phyloP scores from a whole-genome alignment of 2,113 vertebrate genomes.

The Python bivittatus region DNA sequence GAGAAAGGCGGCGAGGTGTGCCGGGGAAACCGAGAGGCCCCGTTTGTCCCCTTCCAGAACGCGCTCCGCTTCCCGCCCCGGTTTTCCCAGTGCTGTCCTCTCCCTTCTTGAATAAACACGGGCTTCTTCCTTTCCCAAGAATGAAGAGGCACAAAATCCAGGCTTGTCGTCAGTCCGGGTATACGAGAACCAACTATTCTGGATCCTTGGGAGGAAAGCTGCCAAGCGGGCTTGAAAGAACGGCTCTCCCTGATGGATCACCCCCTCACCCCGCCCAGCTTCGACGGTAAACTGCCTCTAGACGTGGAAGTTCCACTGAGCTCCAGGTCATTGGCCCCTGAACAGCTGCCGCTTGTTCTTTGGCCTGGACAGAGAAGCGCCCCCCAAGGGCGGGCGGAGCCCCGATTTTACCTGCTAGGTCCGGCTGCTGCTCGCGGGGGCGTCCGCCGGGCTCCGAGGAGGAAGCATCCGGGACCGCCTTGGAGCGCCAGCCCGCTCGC shows the following conservation, averaged over 20 bases:
- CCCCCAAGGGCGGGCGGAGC: not conserved
- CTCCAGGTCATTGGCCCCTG: not conserved
- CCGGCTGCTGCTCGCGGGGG: not conserved
- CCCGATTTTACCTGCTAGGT: not conserved
- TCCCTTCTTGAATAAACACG: not conserved
- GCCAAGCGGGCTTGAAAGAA: not conserved
- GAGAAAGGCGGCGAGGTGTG: not conserved
- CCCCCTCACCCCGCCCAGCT: not conserved
- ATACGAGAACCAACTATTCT: not conserved
- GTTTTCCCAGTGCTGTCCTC: too few species aligned
- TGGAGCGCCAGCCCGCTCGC: not conserved
- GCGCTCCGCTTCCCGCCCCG: too few species aligned
- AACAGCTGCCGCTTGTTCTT: not conserved
- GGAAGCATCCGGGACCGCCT: fast-evolving
- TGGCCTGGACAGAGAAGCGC: not conserved
- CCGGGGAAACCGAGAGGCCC: not conserved
- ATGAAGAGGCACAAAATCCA: not conserved
- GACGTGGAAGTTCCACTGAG: not conserved
- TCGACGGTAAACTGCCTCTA: not conserved
- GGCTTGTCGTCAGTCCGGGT: not conserved
- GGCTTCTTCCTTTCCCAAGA: not conserved
- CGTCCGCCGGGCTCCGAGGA: not conserved
- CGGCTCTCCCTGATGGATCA: not conserved
- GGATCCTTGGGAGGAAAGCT: not conserved
- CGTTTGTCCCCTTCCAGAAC: not conserved